Percentiles rank a stretch among this genome's conserved stretches.
Conservation (phyloP, 2,888 invertebrate species). For the Plagodis pulveraria region DNA sequence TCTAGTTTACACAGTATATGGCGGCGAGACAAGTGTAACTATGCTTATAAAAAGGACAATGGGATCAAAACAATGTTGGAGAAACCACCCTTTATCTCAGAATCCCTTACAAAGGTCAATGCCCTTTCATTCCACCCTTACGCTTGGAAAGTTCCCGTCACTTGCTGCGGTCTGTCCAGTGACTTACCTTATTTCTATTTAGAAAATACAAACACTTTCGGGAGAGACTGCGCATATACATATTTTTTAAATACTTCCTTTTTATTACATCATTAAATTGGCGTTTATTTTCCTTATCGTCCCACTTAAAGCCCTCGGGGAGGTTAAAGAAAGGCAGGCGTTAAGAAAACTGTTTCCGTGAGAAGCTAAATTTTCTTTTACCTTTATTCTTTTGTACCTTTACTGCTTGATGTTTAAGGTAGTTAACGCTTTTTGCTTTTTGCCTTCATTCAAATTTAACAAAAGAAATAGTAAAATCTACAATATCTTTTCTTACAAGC, state of each 20-base stretch:
- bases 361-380: too few species aligned
- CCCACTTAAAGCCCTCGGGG: not conserved
- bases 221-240: not conserved
- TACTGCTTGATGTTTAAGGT: too few species aligned
- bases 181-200: constrained; percentile 28
- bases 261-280: not conserved
- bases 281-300: not conserved
- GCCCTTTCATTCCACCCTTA: constrained; percentile 55
- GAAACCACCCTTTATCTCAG: constrained; percentile 57
- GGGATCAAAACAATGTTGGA: constrained; percentile 58
- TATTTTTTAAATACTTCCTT: not conserved
- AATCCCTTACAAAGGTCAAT: constrained; percentile 50
- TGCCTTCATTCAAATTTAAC: too few species aligned
- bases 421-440: too few species aligned
- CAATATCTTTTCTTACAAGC: too few species aligned
- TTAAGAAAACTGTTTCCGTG: not conserved
- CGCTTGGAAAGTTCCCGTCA: constrained; percentile 37
- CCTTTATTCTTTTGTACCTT: too few species aligned
- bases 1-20: constrained; percentile 48
- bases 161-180: constrained; percentile 49
- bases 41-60: constrained; percentile 65
- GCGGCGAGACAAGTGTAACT: constrained; percentile 69
- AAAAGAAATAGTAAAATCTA: too few species aligned
- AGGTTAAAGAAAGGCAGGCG: not conserved
- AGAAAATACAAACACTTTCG: not conserved